Conservation (phyloP, 2,797 vertebrate genomes). For the Sciurus vulgaris region DNA sequence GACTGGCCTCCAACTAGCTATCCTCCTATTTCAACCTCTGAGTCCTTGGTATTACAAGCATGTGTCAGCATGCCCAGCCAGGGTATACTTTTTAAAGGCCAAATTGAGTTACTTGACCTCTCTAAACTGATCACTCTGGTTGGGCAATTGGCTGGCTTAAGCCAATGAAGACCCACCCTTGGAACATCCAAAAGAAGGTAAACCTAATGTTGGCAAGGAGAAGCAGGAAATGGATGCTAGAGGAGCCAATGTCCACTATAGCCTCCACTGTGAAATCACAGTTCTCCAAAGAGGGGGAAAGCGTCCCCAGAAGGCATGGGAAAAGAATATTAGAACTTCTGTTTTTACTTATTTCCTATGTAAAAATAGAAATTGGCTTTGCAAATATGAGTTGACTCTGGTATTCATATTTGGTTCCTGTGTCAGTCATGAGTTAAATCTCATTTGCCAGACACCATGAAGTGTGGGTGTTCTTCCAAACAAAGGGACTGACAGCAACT, state of each 20-base stretch:
- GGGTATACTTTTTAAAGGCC: background rate
- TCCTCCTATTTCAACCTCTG: background rate
- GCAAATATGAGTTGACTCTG: background rate
- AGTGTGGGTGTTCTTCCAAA: background rate
- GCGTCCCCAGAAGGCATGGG: background rate
- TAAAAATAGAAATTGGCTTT: constrained; percentile 47
- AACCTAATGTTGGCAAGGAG: background rate
- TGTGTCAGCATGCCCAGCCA: background rate
- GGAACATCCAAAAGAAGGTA: background rate
- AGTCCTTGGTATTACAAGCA: background rate
- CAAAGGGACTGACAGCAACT: background rate
- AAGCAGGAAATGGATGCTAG: background rate
- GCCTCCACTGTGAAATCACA: background rate
- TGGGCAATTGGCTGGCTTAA: background rate
- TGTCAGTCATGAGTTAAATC: background rate
- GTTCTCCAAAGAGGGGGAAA: background rate
- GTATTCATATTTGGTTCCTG: background rate
- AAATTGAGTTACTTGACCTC: background rate
- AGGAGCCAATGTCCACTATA: background rate
- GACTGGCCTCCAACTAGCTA: background rate
- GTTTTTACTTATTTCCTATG: constrained; percentile 29
- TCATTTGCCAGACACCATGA: background rate
- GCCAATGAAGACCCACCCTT: background rate
- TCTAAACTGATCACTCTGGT: background rate
- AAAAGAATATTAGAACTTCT: constrained; percentile 30